Evolutionary conservation across 2,888 invertebrate species (phyloP), one percentile per base, ranked within the genome.

Genomic region (Ennomos fuscantarius): DNA sequence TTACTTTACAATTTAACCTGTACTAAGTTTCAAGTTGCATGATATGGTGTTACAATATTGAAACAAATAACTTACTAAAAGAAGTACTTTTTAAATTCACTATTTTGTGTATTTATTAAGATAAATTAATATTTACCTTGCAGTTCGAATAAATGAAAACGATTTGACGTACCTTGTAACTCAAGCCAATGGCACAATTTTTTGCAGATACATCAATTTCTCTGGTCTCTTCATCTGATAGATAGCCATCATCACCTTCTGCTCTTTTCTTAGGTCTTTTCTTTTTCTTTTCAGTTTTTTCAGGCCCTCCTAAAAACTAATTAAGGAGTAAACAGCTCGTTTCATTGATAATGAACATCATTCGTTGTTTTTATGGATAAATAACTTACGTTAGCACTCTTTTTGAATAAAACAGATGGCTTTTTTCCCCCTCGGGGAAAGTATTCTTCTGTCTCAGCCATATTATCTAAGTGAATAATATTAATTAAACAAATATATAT

Each of bases 401-500:
- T 85, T 68, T 89, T 87, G 63, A 89, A 92, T 65, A 84, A 83
- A 35, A 82, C 76, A 35, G 84, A 79, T 1, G 92, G 89, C 68
- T 93, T 93, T 70, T 87, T 92, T 9, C 93, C 93, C 47, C 93
- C 93, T 55, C 94, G 89, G 10, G 94, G 94, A 78, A 93, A 94
- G 73, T 91, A 93, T 73, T 93, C 93, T 69, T 93, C 93, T 46
- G 82, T 83, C 36, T 88, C 88, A 46, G 67, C 86, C 86, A 89
- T 89, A 2, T 24, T 24, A 24, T 24, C 0, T 24, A 24, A 2
- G 24, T 24, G 24, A 1, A 6, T 24, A 24, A 6, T n/a, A n/a
- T n/a, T n/a, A 11, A 46, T 42, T 31, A 48, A 67, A 58, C 52
- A 49, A 50, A 42, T 42, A 56, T 59, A 3, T 8, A 58, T 46